Percentiles rank a stretch among this genome's conserved stretches.
These are phyloP conservation scores for Otolemur garnettii DNA, from an alignment of 2,113 vertebrate genomes.

Conservation along the genomic window DNA sequence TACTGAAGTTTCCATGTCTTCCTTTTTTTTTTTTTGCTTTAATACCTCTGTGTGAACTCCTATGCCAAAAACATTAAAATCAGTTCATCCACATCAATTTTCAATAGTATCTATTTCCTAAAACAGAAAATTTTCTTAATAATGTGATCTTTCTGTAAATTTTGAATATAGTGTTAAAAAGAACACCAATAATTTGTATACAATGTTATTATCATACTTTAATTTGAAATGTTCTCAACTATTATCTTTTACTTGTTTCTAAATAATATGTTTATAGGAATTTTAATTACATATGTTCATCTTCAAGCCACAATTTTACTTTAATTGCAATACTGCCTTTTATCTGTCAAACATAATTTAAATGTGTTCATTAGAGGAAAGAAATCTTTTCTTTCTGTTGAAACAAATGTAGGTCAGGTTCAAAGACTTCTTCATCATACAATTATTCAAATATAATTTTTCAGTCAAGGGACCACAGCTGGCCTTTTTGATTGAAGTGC, in stretches of 20 bases:
- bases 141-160: not conserved
- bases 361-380: constrained; percentile 23
- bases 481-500: not conserved
- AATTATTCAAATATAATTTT: constrained; percentile 27
- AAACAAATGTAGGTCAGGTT: constrained; percentile 33
- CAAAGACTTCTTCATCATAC: not conserved
- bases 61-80: not conserved
- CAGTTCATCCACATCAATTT: not conserved
- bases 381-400: not conserved
- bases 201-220: constrained; percentile 2
- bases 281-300: constrained; percentile 53
- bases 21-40: not conserved
- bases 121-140: constrained; percentile 23
- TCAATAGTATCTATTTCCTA: not conserved
- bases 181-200: not conserved
- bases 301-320: constrained; percentile 9
- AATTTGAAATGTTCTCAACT: constrained; percentile 51
- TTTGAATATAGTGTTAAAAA: constrained; percentile 55
- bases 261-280: constrained; percentile 45
- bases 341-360: constrained; percentile 6
- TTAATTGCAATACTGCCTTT: constrained; percentile 59
- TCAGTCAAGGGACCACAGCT: not conserved
- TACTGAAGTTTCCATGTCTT: not conserved
- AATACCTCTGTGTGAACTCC: not conserved
- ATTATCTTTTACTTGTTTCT: constrained; percentile 62